Percentiles rank a stretch among this genome's conserved stretches.
Conservation (phyloP, 2,113 vertebrate species). For the Capreolus pygargus region DNA sequence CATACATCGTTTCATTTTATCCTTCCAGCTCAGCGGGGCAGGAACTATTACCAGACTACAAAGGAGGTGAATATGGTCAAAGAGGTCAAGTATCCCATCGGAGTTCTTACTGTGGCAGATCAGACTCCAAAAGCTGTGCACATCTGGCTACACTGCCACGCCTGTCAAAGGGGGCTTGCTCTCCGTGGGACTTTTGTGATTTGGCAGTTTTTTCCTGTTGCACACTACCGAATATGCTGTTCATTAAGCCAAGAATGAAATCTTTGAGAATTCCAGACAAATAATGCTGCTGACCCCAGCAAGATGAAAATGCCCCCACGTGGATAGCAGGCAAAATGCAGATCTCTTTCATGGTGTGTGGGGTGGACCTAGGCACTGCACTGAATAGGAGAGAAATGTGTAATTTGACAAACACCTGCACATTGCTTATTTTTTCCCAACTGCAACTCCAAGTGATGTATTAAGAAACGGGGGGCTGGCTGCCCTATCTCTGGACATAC, state of each 20-base stretch:
- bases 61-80: neutral
- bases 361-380: neutral
- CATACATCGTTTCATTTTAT: neutral
- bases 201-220: neutral
- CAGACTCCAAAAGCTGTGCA: neutral
- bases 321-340: neutral
- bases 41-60: neutral
- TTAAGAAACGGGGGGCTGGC: neutral
- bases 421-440: neutral
- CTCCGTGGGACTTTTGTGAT: neutral
- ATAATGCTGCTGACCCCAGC: neutral
- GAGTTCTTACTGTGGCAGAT: neutral
- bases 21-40: neutral
- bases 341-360: neutral
- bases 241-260: neutral
- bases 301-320: neutral
- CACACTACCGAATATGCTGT: neutral
- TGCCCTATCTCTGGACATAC: neutral
- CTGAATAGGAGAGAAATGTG: neutral
- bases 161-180: neutral
- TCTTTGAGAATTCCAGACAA: neutral
- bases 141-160: rapidly evolving
- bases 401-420: neutral
- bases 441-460: neutral
- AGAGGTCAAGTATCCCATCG: neutral